Conservation (phyloP, 2,797 vertebrate genomes). For the Aeoliscus strigatus region DNA sequence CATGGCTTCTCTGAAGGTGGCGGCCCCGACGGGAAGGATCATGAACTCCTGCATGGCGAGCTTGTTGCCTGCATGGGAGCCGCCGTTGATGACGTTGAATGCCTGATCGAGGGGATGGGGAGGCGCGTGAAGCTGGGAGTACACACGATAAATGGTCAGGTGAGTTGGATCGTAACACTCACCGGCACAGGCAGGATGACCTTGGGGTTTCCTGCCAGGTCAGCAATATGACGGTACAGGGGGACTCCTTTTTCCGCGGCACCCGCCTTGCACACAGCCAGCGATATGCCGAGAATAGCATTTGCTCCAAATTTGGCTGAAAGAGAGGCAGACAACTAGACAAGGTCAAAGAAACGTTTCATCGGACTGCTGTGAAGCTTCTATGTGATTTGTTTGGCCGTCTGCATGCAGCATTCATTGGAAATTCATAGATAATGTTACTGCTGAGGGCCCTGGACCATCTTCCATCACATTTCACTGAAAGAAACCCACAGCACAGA, state of each 20-base stretch:
- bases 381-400: no score
- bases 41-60: constrained; percentile 98
- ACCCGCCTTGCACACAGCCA: constrained; percentile 95
- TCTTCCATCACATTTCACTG: no score
- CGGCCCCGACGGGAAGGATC: constrained; percentile 89
- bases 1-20: constrained; percentile 90
- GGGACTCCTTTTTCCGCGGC: constrained; percentile 94
- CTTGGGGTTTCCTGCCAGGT: constrained; percentile 87
- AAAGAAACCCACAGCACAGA: no score
- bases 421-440: neutral
- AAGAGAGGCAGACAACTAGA: neutral
- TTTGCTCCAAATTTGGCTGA: constrained; percentile 93
- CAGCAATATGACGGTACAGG: constrained; percentile 91
- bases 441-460: neutral
- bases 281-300: constrained; percentile 91
- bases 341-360: no score
- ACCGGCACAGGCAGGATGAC: constrained; percentile 94
- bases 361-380: no score
- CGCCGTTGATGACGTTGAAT: constrained; percentile 96
- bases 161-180: no score
- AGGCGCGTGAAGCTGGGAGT: no score
- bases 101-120: constrained; percentile 67
- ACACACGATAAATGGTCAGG: neutral
- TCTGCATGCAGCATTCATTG: neutral
- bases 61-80: constrained; percentile 95